Conservation (phyloP, 2,113 vertebrate species). For the Mesocricetus auratus region DNA sequence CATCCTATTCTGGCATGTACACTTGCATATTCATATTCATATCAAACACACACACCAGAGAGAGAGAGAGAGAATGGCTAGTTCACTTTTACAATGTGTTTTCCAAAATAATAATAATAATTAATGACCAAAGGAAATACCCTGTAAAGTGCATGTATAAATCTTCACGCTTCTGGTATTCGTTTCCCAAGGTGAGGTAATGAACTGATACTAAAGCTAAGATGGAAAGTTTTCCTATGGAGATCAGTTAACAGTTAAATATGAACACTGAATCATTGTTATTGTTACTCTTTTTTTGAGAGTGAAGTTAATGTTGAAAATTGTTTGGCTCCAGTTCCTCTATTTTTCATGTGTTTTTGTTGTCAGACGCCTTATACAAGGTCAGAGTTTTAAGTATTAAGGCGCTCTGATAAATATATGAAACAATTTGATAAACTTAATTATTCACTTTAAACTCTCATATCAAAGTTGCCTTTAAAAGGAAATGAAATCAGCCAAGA, state of each 20-base stretch:
- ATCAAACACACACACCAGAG: background rate
- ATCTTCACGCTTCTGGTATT: conserved; percentile 22
- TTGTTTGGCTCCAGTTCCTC: conserved; percentile 44
- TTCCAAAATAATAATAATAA: conserved; percentile 54
- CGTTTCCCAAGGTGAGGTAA: conserved; percentile 54
- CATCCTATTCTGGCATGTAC: background rate
- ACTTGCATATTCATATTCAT: background rate
- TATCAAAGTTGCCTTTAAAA: conserved; percentile 53
- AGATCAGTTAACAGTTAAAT: conserved; percentile 57
- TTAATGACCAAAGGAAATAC: conserved; percentile 45
- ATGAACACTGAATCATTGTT: conserved; percentile 45
- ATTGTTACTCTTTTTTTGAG: conserved; percentile 28
- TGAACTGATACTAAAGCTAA: conserved; percentile 59
- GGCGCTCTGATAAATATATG: conserved; percentile 41
- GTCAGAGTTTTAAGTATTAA: conserved; percentile 28
- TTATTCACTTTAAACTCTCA: conserved; percentile 42
- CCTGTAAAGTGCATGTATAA: conserved; percentile 70
- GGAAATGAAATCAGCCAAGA: conserved; percentile 41
- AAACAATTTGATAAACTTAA: conserved; percentile 26
- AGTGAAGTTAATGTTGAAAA: conserved; percentile 64
- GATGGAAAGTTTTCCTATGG: conserved; percentile 58
- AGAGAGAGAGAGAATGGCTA: background rate
- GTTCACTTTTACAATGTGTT: conserved; percentile 29
- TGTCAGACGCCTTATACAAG: conserved; percentile 48
- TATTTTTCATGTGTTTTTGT: conserved; percentile 62